phyloP scores from a whole-genome alignment of 1,140 invertebrate species.

The Whitmania pigra region DNA sequence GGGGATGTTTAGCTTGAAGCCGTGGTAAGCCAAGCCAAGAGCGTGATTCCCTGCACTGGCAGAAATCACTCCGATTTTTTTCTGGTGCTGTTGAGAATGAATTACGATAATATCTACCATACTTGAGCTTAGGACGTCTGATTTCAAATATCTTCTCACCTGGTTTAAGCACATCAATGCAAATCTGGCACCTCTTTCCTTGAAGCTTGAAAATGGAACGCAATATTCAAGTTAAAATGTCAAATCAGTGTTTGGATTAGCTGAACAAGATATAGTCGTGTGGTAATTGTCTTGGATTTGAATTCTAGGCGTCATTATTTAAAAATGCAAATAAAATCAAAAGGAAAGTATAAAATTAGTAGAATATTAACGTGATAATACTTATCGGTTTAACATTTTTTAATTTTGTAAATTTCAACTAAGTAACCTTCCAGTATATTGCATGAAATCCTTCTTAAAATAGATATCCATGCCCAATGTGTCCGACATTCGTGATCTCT shows the following conservation, averaged over 20 bases:
- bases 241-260: no score
- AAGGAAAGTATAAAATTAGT: no score
- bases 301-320: no score
- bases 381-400: no score
- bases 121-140: background rate
- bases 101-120: constrained; percentile 9
- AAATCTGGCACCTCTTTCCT: constrained; percentile 78
- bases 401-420: no score
- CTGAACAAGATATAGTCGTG: no score
- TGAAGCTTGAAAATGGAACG: constrained; percentile 55
- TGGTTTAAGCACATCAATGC: constrained; percentile 59
- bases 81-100: constrained; percentile 48
- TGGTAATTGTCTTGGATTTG: no score
- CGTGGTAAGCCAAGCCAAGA: constrained; percentile 73
- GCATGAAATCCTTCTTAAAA: constrained; percentile 83
- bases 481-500: constrained; percentile 58
- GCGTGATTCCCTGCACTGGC: constrained; percentile 87
- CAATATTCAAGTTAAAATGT: background rate
- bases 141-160: constrained; percentile 28
- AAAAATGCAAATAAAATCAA: no score
- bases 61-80: constrained; percentile 67
- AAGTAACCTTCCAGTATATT: constrained; percentile 70
- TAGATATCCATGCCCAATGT: constrained; percentile 69
- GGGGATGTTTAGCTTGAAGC: constrained; percentile 61
- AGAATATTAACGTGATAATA: no score